A percentile compares a stretch with the other conserved stretches of the same genome.
These are phyloP conservation scores for Pipra filicauda DNA, from an alignment of 2,113 vertebrate genomes.

Conservation along the genomic window DNA sequence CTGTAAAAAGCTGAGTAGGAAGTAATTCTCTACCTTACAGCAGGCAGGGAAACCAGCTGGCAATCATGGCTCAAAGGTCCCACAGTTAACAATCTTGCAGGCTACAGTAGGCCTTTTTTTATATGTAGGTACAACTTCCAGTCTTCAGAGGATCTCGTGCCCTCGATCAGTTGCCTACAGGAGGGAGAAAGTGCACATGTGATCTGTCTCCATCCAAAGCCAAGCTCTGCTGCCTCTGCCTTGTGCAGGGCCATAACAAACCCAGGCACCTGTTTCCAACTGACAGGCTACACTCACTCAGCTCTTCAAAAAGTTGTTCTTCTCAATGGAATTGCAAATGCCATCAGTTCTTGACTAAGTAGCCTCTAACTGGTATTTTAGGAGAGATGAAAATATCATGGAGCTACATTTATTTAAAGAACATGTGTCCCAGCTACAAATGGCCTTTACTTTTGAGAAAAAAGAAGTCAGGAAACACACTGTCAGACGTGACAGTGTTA, in stretches of 20 bases:
- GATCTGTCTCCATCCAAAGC: rapidly evolving
- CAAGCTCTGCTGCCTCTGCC: neutral
- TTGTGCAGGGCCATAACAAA: neutral
- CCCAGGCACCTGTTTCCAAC: neutral
- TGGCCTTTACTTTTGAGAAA: neutral
- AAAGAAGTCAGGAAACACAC: neutral
- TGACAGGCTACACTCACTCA: neutral
- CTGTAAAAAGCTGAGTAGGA: neutral
- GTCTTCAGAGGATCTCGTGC: conserved; percentile 78
- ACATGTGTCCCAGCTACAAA: neutral
- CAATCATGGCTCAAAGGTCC: conserved; percentile 59
- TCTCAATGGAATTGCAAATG: neutral
- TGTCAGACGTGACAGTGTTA: neutral
- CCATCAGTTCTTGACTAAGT: neutral
- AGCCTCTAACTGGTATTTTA: neutral
- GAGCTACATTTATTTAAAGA: neutral
- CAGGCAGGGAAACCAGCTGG: neutral
- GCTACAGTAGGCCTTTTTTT: conserved; percentile 80
- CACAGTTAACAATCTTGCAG: conserved; percentile 80
- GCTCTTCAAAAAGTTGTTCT: neutral
- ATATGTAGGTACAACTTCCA: conserved; percentile 77
- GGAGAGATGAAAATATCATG: neutral
- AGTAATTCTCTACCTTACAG: neutral
- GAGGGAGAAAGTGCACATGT: neutral
- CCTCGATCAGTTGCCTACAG: conserved; percentile 83